Evolutionary conservation across 2,888 invertebrate species (phyloP).

Genomic region (Melangyna quadrimaculata): DNA sequence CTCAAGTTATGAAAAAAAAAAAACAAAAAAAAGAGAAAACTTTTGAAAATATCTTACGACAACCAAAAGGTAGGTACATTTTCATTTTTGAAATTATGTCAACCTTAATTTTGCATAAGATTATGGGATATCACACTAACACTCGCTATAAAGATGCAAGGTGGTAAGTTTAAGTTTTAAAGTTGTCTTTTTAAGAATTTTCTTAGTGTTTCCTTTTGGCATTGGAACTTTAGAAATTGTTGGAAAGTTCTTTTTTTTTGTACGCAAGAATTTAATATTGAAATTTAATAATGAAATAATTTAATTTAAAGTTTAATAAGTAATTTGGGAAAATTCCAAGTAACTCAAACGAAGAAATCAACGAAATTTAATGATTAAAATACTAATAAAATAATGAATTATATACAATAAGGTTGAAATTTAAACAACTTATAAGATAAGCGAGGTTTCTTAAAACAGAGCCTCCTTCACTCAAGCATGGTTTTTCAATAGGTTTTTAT

Average conservation of each 20-base stretch:
- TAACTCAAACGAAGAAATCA: no score
- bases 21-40: constrained; percentile 2
- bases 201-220: background rate
- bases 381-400: no score
- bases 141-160: background rate
- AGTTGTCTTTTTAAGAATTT: background rate
- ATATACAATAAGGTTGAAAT: no score
- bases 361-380: no score
- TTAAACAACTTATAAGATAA: no score
- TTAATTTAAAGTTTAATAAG: no score
- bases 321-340: no score
- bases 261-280: background rate
- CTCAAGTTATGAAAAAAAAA: constrained; percentile 27
- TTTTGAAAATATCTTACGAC: constrained; percentile 18
- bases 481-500: no score
- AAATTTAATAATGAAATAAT: background rate
- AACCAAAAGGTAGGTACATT: background rate
- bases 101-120: constrained; percentile 59
- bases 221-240: background rate
- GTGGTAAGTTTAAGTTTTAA: constrained; percentile 29
- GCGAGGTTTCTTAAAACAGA: no score
- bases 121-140: background rate
- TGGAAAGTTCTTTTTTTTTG: background rate
- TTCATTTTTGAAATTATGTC: constrained; percentile 49
- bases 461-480: no score